Percentiles rank a stretch among this genome's conserved stretches.
Conservation (phyloP, 2,888 invertebrate genomes). For the Pachycephus smyrnensis region DNA sequence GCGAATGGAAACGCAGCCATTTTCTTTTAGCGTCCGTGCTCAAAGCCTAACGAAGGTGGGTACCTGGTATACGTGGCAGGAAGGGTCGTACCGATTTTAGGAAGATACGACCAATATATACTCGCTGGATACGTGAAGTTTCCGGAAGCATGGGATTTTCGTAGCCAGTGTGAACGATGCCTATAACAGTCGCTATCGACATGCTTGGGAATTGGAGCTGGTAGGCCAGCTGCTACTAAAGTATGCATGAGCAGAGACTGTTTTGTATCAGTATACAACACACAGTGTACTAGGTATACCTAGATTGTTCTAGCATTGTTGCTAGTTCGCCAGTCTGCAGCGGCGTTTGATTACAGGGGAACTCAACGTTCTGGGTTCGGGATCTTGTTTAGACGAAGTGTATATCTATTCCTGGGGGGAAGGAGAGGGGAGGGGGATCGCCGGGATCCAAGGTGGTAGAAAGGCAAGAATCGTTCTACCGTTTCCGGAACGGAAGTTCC, state of each 20-base stretch:
- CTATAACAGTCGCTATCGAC: slow-evolving; percentile 54
- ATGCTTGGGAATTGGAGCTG: slow-evolving; percentile 62
- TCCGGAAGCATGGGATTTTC: neutral
- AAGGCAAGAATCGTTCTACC: neutral
- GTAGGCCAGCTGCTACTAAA: slow-evolving; percentile 60
- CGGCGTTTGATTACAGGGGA: slow-evolving; percentile 7
- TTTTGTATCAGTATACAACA: slow-evolving; percentile 54
- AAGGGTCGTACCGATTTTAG: neutral
- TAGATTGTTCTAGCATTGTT: slow-evolving; percentile 37
- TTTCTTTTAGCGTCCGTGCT: neutral
- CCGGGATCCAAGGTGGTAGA: neutral
- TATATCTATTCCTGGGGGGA: neutral
- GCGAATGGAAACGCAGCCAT: neutral
- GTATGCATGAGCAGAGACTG: slow-evolving; percentile 61
- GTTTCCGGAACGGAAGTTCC: neutral
- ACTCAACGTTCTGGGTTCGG: neutral
- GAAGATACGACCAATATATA: neutral
- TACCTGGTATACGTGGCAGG: neutral
- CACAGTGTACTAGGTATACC: slow-evolving; percentile 37
- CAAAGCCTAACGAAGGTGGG: neutral
- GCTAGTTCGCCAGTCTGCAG: neutral
- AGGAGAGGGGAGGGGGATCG: neutral
- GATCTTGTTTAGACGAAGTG: neutral
- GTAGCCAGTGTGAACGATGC: slow-evolving; percentile 4
- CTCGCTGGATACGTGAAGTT: neutral